phyloP scores from a whole-genome alignment of 2,888 invertebrate genomes.

The Masnerella sp. region DNA sequence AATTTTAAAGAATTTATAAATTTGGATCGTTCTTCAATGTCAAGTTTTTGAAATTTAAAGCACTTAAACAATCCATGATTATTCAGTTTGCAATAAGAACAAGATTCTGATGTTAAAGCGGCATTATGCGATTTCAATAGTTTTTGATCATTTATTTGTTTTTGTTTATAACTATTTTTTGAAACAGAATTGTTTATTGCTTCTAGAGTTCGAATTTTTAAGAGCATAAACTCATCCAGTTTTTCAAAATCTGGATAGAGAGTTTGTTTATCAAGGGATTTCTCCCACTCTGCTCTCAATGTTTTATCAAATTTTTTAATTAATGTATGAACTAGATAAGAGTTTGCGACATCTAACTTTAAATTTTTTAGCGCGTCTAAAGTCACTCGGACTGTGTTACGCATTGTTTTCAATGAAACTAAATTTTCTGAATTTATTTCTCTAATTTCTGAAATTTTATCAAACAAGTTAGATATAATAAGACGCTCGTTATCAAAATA shows the following conservation, averaged over 20 bases:
- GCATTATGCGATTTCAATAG: not conserved
- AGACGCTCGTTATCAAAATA: slow-evolving; percentile 13
- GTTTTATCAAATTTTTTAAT: not conserved
- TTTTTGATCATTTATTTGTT: not conserved
- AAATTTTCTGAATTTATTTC: not conserved
- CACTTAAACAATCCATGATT: not conserved
- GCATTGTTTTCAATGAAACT: not conserved
- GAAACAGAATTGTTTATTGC: not conserved
- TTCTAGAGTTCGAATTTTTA: slow-evolving; percentile 1
- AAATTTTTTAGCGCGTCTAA: not conserved
- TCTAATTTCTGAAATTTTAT: not conserved
- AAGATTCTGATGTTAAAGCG: not conserved
- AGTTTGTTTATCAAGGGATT: not conserved
- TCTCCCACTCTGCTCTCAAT: not conserved
- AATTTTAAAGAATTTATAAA: no score
- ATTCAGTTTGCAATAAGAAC: not conserved
- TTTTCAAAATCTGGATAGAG: not conserved
- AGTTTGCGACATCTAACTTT: not conserved
- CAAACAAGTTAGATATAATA: not conserved
- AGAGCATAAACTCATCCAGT: not conserved
- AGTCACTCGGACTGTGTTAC: not conserved
- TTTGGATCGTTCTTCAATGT: not conserved
- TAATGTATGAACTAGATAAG: not conserved
- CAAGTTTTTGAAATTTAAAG: not conserved
- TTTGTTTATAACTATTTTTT: not conserved